These are phyloP conservation scores for Spisula solida DNA, from an alignment of 2,888 invertebrate species.

Conservation along the genomic window DNA sequence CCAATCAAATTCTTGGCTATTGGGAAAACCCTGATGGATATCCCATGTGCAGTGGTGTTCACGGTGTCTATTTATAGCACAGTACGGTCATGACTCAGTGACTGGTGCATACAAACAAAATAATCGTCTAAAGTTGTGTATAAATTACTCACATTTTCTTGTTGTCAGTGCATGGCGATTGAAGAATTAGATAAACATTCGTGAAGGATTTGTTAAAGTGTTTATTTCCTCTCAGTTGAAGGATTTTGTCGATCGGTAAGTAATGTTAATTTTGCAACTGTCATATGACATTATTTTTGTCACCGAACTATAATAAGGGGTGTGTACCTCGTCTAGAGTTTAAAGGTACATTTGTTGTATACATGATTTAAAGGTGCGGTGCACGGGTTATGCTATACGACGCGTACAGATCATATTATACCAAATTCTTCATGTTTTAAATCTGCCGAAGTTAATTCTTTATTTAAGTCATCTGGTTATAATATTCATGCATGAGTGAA, in stretches of 20 bases:
- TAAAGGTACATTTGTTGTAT: conserved; percentile 17
- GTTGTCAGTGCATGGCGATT: conserved; percentile 37
- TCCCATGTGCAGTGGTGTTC: conserved; percentile 32
- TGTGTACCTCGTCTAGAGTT: conserved; percentile 30
- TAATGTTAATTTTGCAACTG: conserved; percentile 30
- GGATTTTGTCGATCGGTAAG: conserved; percentile 29
- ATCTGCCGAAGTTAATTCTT: background rate
- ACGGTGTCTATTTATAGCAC: conserved; percentile 43
- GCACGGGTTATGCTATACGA: too few relatives aligned
- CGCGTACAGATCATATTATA: background rate
- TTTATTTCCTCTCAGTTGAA: background rate
- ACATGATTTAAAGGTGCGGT: background rate
- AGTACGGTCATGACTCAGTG: conserved; percentile 56
- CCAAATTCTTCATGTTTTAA: background rate
- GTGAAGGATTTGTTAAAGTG: conserved; percentile 16
- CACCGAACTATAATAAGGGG: conserved; percentile 45
- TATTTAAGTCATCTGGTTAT: background rate
- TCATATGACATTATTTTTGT: conserved; percentile 45
- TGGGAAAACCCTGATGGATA: conserved; percentile 34
- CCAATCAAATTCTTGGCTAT: conserved; percentile 21
- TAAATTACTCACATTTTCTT: conserved; percentile 24
- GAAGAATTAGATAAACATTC: conserved; percentile 7
- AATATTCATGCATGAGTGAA: background rate
- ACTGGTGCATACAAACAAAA: conserved; percentile 45
- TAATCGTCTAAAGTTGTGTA: conserved; percentile 23